Percentiles rank a stretch among this genome's conserved stretches.
Conservation (phyloP, 2,888 invertebrate genomes). For the Patella depressa region DNA sequence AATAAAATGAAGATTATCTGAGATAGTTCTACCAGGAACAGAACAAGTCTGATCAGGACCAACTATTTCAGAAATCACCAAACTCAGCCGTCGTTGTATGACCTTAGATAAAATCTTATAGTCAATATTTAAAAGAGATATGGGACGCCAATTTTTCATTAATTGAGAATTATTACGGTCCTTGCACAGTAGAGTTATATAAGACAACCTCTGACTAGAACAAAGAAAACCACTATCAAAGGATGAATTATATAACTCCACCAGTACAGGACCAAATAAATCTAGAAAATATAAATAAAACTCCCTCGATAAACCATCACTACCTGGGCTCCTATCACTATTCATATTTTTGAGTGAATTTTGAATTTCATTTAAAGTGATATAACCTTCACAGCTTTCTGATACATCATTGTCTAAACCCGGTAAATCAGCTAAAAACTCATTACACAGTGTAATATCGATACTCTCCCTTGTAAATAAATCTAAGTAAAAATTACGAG, state of each 20-base stretch:
- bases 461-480: too few relatives aligned
- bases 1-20: too few relatives aligned
- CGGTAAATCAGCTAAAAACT: not conserved
- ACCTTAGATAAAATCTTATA: constrained; percentile 44
- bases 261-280: constrained; percentile 27
- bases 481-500: too few relatives aligned
- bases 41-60: too few relatives aligned
- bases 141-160: constrained; percentile 44
- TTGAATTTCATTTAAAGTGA: constrained; percentile 15
- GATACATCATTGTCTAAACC: not conserved
- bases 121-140: constrained; percentile 43
- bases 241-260: constrained; percentile 21
- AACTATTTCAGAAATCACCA: too few relatives aligned
- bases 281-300: constrained; percentile 34
- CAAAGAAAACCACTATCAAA: constrained; percentile 29
- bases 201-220: constrained; percentile 21
- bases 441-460: too few relatives aligned
- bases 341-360: constrained; percentile 27
- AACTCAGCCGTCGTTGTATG: constrained; percentile 35
- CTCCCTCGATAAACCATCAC: constrained; percentile 41
- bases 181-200: constrained; percentile 40
- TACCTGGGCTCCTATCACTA: constrained; percentile 37
- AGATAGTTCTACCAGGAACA: too few relatives aligned
- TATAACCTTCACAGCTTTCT: constrained; percentile 7
- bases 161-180: constrained; percentile 28